phyloP scores from a whole-genome alignment of 2,797 vertebrate genomes.

The Xiphophorus birchmanni region DNA sequence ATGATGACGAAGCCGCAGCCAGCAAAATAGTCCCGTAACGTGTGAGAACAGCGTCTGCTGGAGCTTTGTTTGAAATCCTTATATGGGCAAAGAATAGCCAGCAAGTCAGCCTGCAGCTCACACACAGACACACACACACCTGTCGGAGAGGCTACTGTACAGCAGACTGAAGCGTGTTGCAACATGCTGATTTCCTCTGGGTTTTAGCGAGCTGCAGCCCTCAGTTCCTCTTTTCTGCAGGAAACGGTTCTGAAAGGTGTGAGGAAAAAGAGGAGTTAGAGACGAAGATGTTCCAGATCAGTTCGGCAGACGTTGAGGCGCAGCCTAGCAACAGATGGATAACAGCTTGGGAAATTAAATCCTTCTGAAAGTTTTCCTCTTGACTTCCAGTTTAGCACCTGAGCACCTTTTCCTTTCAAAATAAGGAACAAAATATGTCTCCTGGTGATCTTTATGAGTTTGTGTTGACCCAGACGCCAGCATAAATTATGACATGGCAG shows the following conservation, averaged over 20 bases:
- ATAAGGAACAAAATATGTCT: background rate
- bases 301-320: background rate
- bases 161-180: background rate
- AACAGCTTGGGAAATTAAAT: background rate
- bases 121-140: background rate
- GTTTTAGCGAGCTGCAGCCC: background rate
- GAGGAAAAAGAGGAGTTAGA: background rate
- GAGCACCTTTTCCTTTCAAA: background rate
- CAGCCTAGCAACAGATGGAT: background rate
- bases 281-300: background rate
- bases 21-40: background rate
- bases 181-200: background rate
- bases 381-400: background rate
- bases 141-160: background rate
- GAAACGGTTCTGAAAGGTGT: background rate
- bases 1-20: constrained; percentile 3
- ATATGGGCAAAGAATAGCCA: constrained; percentile 44
- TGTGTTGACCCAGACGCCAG: background rate
- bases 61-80: constrained; percentile 62
- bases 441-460: background rate
- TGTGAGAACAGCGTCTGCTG: constrained; percentile 24
- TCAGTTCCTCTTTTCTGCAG: constrained; percentile 6
- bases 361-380: background rate
- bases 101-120: constrained; percentile 21
- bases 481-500: background rate